Evolutionary conservation across 2,888 invertebrate genomes (phyloP).

Genomic region (Vesta saturnalis): DNA sequence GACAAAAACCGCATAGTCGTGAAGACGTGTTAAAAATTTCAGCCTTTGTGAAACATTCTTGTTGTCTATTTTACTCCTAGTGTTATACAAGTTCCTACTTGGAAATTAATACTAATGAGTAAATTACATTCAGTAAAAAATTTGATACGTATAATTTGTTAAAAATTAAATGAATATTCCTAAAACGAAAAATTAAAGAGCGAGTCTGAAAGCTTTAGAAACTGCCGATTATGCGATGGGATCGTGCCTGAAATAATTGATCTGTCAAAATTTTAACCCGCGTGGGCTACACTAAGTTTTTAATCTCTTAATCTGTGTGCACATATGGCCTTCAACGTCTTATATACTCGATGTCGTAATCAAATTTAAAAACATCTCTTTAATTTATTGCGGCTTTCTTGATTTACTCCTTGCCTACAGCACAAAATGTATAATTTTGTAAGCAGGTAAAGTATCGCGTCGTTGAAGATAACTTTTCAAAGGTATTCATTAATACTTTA

Average conservation of each 20-base stretch:
- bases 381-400: constrained; percentile 35
- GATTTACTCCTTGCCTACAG: constrained; percentile 29
- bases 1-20: constrained; percentile 31
- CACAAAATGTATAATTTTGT: constrained; percentile 25
- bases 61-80: neutral
- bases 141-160: constrained; percentile 26
- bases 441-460: constrained; percentile 16
- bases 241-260: constrained; percentile 37
- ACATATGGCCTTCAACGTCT: constrained; percentile 30
- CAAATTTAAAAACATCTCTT: constrained; percentile 34
- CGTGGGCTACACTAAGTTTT: constrained; percentile 24
- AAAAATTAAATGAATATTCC: constrained; percentile 37
- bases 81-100: neutral
- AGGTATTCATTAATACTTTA: constrained; percentile 10
- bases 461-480: neutral
- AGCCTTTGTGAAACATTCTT: constrained; percentile 11
- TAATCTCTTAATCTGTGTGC: constrained; percentile 36
- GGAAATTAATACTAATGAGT: constrained; percentile 19
- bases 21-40: constrained; percentile 35
- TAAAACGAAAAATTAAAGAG: constrained; percentile 26
- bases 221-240: constrained; percentile 34
- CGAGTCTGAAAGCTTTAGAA: constrained; percentile 20
- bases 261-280: constrained; percentile 34
- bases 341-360: constrained; percentile 23
- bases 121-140: constrained; percentile 9